phyloP scores from a whole-genome alignment of 1,140 invertebrate genomes.

The Prorops nasuta region DNA sequence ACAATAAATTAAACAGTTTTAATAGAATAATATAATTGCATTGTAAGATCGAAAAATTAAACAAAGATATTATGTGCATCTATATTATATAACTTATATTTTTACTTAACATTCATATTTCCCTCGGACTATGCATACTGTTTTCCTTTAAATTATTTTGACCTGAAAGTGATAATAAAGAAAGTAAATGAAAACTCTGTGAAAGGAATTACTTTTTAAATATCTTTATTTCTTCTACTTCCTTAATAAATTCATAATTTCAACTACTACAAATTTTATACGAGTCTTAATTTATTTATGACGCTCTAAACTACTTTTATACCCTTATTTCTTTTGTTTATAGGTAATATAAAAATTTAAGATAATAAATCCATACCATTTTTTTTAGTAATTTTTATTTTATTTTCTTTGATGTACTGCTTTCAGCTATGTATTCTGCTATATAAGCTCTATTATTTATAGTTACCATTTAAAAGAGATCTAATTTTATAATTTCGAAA shows the following conservation, averaged over 20 bases:
- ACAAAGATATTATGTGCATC: no score
- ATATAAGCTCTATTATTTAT: conserved; percentile 27
- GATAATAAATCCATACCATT: conserved; percentile 23
- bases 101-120: no score
- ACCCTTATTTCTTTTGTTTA: conserved; percentile 21
- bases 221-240: conserved; percentile 50
- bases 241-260: conserved; percentile 47
- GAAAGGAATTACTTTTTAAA: conserved; percentile 36
- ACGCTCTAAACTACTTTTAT: conserved; percentile 38
- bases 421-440: conserved; percentile 20
- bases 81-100: no score
- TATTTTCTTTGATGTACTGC: conserved; percentile 26
- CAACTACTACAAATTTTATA: conserved; percentile 50
- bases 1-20: no score
- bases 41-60: no score
- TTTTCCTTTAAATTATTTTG: no score
- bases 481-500: neutral
- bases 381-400: conserved; percentile 17
- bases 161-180: no score
- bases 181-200: no score
- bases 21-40: no score
- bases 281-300: conserved; percentile 40
- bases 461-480: neutral
- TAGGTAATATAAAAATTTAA: conserved; percentile 37
- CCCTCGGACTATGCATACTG: no score